Evolutionary conservation across 1,140 invertebrate genomes (phyloP).

Genomic region (Drosophila paulistorum): DNA sequence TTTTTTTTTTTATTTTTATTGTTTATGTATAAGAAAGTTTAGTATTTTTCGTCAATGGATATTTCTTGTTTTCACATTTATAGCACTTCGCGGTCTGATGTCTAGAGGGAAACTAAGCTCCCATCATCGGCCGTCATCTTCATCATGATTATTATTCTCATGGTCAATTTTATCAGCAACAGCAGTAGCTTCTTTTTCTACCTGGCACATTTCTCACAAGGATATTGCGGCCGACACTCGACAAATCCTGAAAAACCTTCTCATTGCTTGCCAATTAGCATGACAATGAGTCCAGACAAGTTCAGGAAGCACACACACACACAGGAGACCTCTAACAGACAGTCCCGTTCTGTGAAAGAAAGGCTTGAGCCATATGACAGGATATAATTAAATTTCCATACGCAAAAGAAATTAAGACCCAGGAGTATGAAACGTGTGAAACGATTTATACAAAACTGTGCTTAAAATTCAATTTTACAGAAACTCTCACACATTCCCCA

Average conservation of each 20-base stretch:
- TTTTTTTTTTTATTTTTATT: conserved; percentile 26
- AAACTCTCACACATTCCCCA: conserved; percentile 25
- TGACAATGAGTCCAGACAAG: conserved; percentile 63
- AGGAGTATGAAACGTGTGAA: conserved; percentile 62
- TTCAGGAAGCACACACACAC: conserved; percentile 32
- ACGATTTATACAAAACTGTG: conserved; percentile 25
- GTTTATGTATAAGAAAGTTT: not conserved
- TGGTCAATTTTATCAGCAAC: not conserved
- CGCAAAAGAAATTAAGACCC: conserved; percentile 47
- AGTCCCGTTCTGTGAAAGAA: conserved; percentile 52
- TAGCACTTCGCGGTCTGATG: conserved; percentile 49
- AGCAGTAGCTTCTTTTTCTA: not conserved
- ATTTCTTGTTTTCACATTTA: conserved; percentile 22
- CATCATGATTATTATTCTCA: not conserved
- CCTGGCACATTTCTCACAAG: conserved; percentile 11
- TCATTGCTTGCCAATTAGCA: conserved; percentile 62
- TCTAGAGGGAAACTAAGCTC: conserved; percentile 47
- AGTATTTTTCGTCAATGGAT: not conserved
- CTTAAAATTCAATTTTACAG: conserved; percentile 67
- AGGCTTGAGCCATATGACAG: conserved; percentile 55
- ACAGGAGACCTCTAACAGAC: conserved; percentile 38
- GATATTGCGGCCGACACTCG: conserved; percentile 17
- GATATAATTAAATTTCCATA: conserved; percentile 63
- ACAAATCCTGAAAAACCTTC: conserved; percentile 8
- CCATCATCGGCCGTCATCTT: not conserved